These are phyloP conservation scores for Eptatretus atami DNA, from an alignment of 2,797 vertebrate species.

Conservation along the genomic window DNA sequence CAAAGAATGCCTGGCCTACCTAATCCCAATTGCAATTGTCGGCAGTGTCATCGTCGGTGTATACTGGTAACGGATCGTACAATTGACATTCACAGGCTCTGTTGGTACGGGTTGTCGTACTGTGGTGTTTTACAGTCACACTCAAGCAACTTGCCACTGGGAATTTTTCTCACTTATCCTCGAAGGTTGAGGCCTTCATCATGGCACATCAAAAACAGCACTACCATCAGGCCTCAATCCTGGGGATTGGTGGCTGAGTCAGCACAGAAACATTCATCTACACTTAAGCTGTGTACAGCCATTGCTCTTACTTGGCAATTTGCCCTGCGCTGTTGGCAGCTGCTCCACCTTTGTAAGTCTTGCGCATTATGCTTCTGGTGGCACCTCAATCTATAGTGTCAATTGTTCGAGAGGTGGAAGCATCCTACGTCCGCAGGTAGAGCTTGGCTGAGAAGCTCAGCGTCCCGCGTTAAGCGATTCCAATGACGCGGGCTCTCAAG, in stretches of 20 bases:
- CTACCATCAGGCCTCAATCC: slow-evolving; percentile 83
- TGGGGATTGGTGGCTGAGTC: slow-evolving; percentile 87
- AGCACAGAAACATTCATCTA: slow-evolving; percentile 68
- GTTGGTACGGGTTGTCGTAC: slow-evolving; percentile 13
- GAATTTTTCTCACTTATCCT: slow-evolving; percentile 72
- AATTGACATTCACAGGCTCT: neutral
- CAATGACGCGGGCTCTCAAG: slow-evolving; percentile 46
- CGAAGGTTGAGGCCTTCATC: slow-evolving; percentile 78
- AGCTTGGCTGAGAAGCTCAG: slow-evolving; percentile 47
- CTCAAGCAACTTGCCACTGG: slow-evolving; percentile 23
- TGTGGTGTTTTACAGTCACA: slow-evolving; percentile 17
- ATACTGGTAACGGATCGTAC: no score
- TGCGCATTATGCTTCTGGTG: slow-evolving; percentile 20
- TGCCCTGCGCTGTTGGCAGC: slow-evolving; percentile 39
- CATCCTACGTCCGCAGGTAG: slow-evolving; percentile 21
- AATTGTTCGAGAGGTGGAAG: neutral
- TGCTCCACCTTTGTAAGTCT: slow-evolving; percentile 35
- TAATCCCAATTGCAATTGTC: no score
- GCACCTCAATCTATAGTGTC: neutral
- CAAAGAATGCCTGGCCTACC: neutral
- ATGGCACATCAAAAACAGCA: slow-evolving; percentile 71
- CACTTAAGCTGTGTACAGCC: slow-evolving; percentile 34
- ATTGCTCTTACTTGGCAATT: slow-evolving; percentile 41
- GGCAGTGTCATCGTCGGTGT: no score
- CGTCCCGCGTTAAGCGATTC: slow-evolving; percentile 39